Evolutionary conservation across 2,113 vertebrate species (phyloP).

Genomic region (Rattus rattus): DNA sequence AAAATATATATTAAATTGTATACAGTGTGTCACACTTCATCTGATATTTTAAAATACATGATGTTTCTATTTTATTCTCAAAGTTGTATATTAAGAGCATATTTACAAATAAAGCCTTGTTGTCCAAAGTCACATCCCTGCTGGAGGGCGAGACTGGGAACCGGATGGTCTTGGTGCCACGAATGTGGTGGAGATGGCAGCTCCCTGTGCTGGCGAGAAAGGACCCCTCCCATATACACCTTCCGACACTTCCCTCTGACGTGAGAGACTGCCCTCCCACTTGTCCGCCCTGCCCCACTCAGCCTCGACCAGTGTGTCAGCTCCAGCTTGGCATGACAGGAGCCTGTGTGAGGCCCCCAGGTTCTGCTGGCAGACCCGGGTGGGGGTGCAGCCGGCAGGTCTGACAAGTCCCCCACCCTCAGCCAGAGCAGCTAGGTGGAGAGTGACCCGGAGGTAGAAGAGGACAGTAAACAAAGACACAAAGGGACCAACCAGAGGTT

Average conservation of each 20-base stretch:
- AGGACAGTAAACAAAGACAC: conserved; percentile 74
- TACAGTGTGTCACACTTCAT: conserved; percentile 83
- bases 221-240: neutral
- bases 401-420: neutral
- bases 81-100: conserved; percentile 82
- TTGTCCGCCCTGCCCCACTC: neutral
- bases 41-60: conserved; percentile 81
- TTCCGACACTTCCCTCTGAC: neutral
- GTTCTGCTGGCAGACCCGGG: neutral
- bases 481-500: conserved; percentile 1
- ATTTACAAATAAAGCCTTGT: conserved; percentile 83
- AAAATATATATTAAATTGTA: conserved; percentile 89
- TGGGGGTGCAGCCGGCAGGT: conserved; percentile 18
- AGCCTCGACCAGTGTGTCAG: neutral
- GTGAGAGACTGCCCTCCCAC: neutral
- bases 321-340: neutral
- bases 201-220: neutral
- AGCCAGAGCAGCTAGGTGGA: conserved; percentile 66
- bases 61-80: conserved; percentile 82
- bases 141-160: conserved; percentile 64
- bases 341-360: neutral
- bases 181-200: neutral
- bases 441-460: conserved; percentile 74
- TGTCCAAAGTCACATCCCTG: conserved; percentile 66
- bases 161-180: rapidly evolving